These are phyloP conservation scores for Orthosia incerta DNA, from an alignment of 2,888 invertebrate species.

Conservation along the genomic window DNA sequence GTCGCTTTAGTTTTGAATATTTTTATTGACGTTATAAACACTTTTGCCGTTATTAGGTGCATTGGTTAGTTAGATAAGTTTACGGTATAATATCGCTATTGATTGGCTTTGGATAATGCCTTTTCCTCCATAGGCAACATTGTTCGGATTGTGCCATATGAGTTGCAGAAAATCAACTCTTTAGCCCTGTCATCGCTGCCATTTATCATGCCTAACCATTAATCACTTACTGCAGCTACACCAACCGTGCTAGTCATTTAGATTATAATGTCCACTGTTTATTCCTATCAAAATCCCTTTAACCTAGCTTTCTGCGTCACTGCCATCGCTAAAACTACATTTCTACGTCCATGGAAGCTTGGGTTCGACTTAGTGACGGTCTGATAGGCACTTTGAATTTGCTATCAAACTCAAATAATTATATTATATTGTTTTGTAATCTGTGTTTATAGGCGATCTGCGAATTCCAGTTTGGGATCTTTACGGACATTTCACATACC, in stretches of 20 bases:
- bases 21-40: constrained; percentile 16
- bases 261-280: not conserved
- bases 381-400: not conserved
- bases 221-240: not conserved
- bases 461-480: too few relatives aligned
- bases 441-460: too few relatives aligned
- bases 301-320: not conserved
- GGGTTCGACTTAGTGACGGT: not conserved
- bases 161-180: not conserved
- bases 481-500: too few relatives aligned
- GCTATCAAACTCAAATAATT: not conserved
- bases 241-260: not conserved
- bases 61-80: constrained; percentile 4
- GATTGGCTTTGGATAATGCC: not conserved
- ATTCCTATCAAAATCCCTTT: not conserved
- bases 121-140: not conserved
- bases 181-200: not conserved
- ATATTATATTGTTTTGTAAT: too few relatives aligned
- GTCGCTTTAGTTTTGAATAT: constrained; percentile 10
- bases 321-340: constrained; percentile 1
- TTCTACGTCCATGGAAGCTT: not conserved
- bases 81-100: not conserved
- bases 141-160: not conserved
- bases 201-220: not conserved
- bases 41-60: not conserved